phyloP scores from a whole-genome alignment of 2,888 invertebrate species.

The Watsonalla cultraria region DNA sequence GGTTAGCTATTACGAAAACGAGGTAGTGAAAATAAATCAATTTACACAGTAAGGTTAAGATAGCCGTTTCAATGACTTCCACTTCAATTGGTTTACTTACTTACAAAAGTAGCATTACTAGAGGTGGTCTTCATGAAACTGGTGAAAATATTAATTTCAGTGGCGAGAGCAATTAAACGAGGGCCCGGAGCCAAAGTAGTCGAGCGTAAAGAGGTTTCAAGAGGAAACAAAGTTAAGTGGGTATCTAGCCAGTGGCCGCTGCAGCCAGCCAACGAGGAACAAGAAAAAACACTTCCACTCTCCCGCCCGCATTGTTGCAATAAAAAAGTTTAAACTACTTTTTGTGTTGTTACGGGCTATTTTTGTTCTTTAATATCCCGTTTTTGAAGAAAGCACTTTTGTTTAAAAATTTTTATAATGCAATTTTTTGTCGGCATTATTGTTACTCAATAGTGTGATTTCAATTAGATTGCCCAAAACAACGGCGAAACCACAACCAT shows the following conservation, averaged over 20 bases:
- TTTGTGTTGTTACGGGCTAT: not conserved
- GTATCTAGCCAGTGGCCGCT: slow-evolving; percentile 36
- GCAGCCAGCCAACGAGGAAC: slow-evolving; percentile 36
- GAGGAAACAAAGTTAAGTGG: slow-evolving; percentile 36
- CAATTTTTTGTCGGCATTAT: too few relatives aligned
- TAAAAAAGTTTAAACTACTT: not conserved
- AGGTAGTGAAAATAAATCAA: not conserved
- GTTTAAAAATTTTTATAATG: too few relatives aligned
- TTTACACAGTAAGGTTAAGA: too few relatives aligned
- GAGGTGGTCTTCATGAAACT: not conserved
- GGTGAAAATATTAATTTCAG: slow-evolving; percentile 19
- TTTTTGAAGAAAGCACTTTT: not conserved
- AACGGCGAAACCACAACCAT: too few relatives aligned
- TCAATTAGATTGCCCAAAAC: too few relatives aligned
- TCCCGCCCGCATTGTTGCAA: slow-evolving; percentile 4
- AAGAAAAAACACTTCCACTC: slow-evolving; percentile 28
- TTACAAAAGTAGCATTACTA: not conserved
- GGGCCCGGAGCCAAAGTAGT: slow-evolving; percentile 45
- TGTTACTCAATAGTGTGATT: too few relatives aligned
- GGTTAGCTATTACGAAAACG: not conserved
- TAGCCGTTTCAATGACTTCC: not conserved
- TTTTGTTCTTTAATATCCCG: not conserved
- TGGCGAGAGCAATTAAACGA: slow-evolving; percentile 38
- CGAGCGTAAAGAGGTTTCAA: slow-evolving; percentile 27
- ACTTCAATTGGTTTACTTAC: not conserved